These are phyloP conservation scores for Trimorus sp. DNA, from an alignment of 2,888 invertebrate species.

Conservation along the genomic window DNA sequence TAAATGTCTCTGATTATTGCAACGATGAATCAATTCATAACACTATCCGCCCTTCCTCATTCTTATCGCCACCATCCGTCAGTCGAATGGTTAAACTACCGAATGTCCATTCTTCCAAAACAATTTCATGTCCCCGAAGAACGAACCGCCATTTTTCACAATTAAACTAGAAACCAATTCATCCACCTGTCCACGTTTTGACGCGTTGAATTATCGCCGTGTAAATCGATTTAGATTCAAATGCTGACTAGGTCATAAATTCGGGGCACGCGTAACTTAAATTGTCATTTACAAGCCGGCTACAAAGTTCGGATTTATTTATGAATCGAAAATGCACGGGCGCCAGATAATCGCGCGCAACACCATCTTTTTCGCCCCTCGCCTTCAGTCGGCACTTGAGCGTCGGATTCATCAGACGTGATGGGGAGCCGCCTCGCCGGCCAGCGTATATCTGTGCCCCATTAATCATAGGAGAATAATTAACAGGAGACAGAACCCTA, in stretches of 20 bases:
- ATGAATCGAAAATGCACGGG: conserved; percentile 24
- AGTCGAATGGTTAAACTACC: too few species aligned
- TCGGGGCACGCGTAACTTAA: conserved; percentile 14
- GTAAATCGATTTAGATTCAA: conserved; percentile 11
- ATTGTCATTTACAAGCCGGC: conserved; percentile 23
- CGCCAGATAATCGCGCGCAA: conserved; percentile 28
- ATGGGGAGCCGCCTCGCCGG: conserved; percentile 56
- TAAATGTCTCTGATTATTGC: too few species aligned
- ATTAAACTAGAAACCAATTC: background rate
- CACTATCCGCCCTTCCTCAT: too few species aligned
- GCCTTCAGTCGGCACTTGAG: conserved; percentile 31
- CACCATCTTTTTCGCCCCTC: conserved; percentile 37
- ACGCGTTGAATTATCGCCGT: background rate
- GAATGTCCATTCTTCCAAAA: too few species aligned
- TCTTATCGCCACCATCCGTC: too few species aligned
- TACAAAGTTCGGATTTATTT: conserved; percentile 22
- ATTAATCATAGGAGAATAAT: conserved; percentile 78
- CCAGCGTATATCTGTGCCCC: conserved; percentile 71
- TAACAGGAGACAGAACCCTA: conserved; percentile 76
- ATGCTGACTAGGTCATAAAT: conserved; percentile 3
- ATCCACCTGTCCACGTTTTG: background rate
- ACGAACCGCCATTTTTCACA: background rate
- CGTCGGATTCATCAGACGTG: conserved; percentile 54
- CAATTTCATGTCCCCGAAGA: too few species aligned
- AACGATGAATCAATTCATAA: too few species aligned